Conservation (phyloP, 2,797 vertebrate species). For the Sebastes diaconus region DNA sequence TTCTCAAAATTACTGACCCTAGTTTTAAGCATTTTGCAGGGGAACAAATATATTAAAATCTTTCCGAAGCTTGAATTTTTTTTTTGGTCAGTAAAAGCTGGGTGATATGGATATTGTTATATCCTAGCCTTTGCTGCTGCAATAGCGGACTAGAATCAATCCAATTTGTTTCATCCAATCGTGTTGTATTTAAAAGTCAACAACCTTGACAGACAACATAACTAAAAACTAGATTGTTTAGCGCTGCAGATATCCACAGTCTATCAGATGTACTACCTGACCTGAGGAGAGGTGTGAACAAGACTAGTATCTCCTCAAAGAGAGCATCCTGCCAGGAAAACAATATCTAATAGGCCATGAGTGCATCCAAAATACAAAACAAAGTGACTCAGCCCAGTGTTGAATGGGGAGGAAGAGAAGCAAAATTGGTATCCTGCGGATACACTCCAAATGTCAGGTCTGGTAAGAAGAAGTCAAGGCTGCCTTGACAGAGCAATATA, state of each 20-base stretch:
- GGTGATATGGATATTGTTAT: background rate
- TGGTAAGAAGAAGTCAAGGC: conserved; percentile 66
- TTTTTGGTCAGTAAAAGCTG: too few species aligned
- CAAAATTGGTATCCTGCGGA: conserved; percentile 67
- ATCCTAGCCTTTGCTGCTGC: background rate
- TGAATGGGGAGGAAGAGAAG: conserved; percentile 47
- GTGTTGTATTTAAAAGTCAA: conserved; percentile 16
- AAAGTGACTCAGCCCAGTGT: conserved; percentile 55
- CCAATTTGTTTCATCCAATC: conserved; percentile 2
- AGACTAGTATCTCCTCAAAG: conserved; percentile 3
- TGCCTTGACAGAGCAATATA: conserved; percentile 69
- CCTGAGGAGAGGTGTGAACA: conserved; percentile 2
- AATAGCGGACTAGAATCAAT: conserved; percentile 12
- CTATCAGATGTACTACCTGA: conserved; percentile 12
- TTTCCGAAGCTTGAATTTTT: background rate
- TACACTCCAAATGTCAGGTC: conserved; percentile 70
- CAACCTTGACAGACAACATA: background rate
- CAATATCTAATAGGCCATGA: conserved; percentile 46
- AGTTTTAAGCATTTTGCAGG: background rate
- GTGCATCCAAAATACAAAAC: conserved; percentile 56
- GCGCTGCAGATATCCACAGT: background rate
- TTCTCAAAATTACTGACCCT: too few species aligned
- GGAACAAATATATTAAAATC: background rate
- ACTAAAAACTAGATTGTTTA: background rate
- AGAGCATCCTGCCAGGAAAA: conserved; percentile 42